Percentiles rank a stretch among this genome's conserved stretches.
Evolutionary conservation across 2,113 vertebrate species (phyloP).

Genomic region (Tupaia tana): DNA sequence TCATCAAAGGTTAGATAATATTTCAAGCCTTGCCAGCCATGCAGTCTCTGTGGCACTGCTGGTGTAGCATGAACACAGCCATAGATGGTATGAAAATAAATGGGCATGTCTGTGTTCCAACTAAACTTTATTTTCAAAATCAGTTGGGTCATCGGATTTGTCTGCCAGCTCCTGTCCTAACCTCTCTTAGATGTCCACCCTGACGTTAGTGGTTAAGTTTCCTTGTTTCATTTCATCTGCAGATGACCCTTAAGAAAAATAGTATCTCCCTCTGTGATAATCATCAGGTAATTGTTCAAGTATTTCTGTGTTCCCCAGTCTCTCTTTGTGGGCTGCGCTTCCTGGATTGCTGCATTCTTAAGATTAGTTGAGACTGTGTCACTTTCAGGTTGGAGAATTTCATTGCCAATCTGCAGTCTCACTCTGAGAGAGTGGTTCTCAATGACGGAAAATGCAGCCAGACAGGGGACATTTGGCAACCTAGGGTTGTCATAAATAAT

Average conservation of each 20-base stretch:
- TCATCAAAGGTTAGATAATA: background rate
- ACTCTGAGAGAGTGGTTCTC: background rate
- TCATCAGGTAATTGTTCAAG: background rate
- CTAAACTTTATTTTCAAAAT: conserved; percentile 57
- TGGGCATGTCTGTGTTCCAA: background rate
- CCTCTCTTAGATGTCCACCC: background rate
- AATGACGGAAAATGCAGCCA: background rate
- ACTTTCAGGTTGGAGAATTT: background rate
- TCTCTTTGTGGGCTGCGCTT: background rate
- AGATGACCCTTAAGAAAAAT: background rate
- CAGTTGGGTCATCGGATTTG: background rate
- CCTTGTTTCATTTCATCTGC: background rate
- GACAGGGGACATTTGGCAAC: background rate
- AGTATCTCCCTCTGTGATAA: background rate
- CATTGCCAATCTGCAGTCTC: background rate
- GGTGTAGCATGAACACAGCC: background rate
- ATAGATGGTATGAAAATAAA: background rate
- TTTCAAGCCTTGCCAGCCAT: background rate
- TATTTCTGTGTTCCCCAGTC: background rate
- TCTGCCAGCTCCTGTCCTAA: background rate
- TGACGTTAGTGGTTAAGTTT: background rate
- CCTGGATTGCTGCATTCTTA: background rate
- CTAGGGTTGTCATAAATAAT: background rate
- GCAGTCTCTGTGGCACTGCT: background rate
- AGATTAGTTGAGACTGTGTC: background rate